phyloP scores from a whole-genome alignment of 2,797 vertebrate species.

The Crax fasciolata region DNA sequence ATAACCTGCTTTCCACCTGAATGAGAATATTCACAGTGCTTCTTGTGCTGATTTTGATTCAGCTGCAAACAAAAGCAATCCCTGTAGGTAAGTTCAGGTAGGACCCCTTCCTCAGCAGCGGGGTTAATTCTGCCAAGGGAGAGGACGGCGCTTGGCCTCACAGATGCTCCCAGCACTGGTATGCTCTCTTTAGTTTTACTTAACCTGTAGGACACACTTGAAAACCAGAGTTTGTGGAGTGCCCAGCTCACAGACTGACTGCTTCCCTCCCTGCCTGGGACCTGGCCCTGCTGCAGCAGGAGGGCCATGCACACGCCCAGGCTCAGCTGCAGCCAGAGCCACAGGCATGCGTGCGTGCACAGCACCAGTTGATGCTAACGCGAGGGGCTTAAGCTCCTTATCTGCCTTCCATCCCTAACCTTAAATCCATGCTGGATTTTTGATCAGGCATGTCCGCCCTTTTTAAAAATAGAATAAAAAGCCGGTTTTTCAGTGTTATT shows the following conservation, averaged over 20 bases:
- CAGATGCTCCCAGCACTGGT: neutral
- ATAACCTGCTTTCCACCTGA: neutral
- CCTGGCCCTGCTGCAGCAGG: neutral
- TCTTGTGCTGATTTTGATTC: neutral
- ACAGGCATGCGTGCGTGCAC: fast-evolving
- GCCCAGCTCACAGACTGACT: neutral
- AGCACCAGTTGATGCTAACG: neutral
- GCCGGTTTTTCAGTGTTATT: neutral
- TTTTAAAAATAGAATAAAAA: neutral
- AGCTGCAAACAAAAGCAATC: neutral
- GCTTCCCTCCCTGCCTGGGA: neutral
- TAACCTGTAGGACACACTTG: neutral
- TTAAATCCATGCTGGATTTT: slow-evolving; percentile 6
- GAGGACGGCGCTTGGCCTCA: neutral
- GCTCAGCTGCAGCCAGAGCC: neutral
- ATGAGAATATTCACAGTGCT: neutral
- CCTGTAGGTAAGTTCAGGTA: neutral
- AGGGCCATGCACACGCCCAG: neutral
- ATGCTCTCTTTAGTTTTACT: neutral
- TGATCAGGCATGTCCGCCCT: neutral
- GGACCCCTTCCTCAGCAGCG: neutral
- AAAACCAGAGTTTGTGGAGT: neutral
- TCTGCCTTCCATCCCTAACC: neutral
- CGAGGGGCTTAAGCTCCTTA: neutral
- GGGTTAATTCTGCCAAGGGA: neutral